Conservation (phyloP, 2,888 invertebrate species). For the Phrixothrix hirtus region DNA sequence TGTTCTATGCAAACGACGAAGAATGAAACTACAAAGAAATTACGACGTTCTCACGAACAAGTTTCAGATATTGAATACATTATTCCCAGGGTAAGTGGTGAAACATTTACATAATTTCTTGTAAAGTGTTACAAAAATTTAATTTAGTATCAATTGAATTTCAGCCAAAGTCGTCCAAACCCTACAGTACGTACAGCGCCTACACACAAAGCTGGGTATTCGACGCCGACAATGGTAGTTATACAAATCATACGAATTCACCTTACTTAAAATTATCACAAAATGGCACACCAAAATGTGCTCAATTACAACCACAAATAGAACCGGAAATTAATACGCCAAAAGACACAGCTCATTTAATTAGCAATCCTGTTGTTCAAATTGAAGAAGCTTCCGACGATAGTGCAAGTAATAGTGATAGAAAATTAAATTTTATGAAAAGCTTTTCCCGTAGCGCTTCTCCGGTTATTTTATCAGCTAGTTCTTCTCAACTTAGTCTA, state of each 20-base stretch:
- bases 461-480: constrained; percentile 56
- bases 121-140: constrained; percentile 21
- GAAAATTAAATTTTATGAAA: constrained; percentile 58
- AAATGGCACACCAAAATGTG: constrained; percentile 44
- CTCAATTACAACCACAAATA: constrained; percentile 5
- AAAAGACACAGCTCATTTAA: constrained; percentile 34
- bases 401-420: constrained; percentile 45
- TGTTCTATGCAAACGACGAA: constrained; percentile 56
- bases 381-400: constrained; percentile 57
- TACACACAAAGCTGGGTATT: constrained; percentile 61
- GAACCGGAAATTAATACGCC: constrained; percentile 11
- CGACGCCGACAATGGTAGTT: constrained; percentile 50
- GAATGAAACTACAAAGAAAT: constrained; percentile 39
- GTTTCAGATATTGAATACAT: constrained; percentile 60
- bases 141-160: constrained; percentile 31
- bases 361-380: constrained; percentile 56
- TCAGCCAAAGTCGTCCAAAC: constrained; percentile 54
- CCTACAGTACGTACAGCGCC: constrained; percentile 53
- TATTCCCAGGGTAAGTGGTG: constrained; percentile 57
- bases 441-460: constrained; percentile 59
- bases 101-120: constrained; percentile 14
- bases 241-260: constrained; percentile 44
- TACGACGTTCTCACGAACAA: constrained; percentile 53
- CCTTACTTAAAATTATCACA: constrained; percentile 49
- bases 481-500: constrained; percentile 56